Conservation (phyloP, 2,888 invertebrate genomes). For the Siphonodentalium dalli region DNA sequence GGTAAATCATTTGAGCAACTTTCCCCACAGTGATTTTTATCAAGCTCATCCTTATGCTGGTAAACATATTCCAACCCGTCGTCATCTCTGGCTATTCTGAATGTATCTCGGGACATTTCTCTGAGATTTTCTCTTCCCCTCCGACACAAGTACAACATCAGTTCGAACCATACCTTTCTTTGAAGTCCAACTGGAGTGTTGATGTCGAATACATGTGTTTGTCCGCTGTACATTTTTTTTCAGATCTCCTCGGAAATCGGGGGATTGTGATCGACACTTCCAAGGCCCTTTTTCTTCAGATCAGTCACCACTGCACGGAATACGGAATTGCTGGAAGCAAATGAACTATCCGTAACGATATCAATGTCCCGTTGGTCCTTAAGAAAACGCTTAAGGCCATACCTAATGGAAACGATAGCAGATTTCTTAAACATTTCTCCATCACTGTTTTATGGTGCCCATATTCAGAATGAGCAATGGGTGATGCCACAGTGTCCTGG, state of each 20-base stretch:
- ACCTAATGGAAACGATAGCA: too few species aligned
- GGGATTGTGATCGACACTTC: background rate
- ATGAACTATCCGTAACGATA: too few species aligned
- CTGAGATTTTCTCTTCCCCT: constrained; percentile 5
- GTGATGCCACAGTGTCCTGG: too few species aligned
- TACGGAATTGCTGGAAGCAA: too few species aligned
- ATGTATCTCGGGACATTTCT: constrained; percentile 2
- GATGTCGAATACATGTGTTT: background rate
- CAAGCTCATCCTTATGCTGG: constrained; percentile 3
- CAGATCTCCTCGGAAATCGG: background rate
- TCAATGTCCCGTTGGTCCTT: too few species aligned
- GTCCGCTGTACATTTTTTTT: background rate
- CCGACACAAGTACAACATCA: constrained; percentile 3
- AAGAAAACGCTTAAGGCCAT: too few species aligned
- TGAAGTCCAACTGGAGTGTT: background rate
- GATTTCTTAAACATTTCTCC: too few species aligned
- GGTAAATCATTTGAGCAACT: background rate
- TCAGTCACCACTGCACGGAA: background rate
- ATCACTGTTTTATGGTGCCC: too few species aligned
- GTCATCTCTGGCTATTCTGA: background rate
- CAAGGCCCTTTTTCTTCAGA: background rate
- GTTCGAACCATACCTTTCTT: constrained; percentile 10
- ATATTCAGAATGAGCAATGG: too few species aligned
- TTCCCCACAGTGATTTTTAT: constrained; percentile 2
- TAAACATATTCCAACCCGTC: constrained; percentile 1